phyloP scores from a whole-genome alignment of 1,140 invertebrate genomes.

The Lordiphosa collinella region DNA sequence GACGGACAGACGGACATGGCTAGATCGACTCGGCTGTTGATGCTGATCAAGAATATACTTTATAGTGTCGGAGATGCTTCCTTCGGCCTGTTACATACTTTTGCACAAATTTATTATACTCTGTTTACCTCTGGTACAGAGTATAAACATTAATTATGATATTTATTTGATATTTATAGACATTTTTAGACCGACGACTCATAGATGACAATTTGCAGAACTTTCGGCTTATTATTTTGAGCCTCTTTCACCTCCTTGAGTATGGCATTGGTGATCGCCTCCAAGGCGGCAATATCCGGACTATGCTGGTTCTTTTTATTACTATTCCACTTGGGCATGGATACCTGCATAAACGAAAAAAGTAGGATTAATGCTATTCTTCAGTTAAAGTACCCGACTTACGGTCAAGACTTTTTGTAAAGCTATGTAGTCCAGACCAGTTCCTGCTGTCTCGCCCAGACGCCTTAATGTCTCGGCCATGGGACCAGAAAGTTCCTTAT shows the following conservation, averaged over 20 bases:
- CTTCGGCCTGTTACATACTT: no score
- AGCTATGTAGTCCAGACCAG: constrained; percentile 83
- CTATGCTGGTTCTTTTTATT: constrained; percentile 79
- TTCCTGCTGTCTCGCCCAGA: constrained; percentile 86
- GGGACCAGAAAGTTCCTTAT: constrained; percentile 87
- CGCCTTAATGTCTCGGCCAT: constrained; percentile 88
- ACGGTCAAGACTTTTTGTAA: constrained; percentile 85
- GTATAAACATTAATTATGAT: constrained; percentile 13
- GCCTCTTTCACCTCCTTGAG: constrained; percentile 81
- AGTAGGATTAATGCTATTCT: not conserved
- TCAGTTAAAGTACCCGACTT: not conserved
- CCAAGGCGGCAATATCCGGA: constrained; percentile 86
- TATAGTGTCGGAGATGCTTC: no score
- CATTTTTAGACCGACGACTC: constrained; percentile 85
- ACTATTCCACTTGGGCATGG: constrained; percentile 81
- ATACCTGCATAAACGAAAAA: constrained; percentile 64
- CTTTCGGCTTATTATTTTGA: constrained; percentile 81
- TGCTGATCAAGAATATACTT: no score
- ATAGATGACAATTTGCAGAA: constrained; percentile 92
- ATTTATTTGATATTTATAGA: not conserved
- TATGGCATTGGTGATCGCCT: constrained; percentile 86
- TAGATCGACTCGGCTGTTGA: no score
- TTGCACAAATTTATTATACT: no score
- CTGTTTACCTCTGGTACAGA: no score
- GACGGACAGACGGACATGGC: no score